phyloP scores from a whole-genome alignment of 64 coral and sea anemone genomes.

The Montipora sp. region DNA sequence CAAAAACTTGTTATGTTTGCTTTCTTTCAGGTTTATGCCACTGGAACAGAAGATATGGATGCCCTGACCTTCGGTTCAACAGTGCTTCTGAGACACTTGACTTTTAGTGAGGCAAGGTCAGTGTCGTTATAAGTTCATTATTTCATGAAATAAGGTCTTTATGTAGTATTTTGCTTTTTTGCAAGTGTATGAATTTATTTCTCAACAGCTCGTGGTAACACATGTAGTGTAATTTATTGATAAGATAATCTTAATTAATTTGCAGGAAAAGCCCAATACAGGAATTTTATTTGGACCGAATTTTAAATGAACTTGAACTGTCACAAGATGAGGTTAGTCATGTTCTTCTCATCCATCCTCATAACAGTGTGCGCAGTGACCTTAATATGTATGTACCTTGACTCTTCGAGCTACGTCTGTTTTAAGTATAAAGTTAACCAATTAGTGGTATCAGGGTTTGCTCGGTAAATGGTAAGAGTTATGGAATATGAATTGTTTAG shows the following conservation, averaged over 20 bases:
- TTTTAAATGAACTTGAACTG: constrained; percentile 81
- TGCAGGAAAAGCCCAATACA: constrained; percentile 94
- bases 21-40: constrained; percentile 89
- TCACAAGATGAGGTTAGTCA: constrained; percentile 87
- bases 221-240: too few relatives aligned
- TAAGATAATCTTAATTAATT: background rate
- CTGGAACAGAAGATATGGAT: constrained; percentile 99
- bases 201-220: background rate
- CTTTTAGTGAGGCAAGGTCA: constrained; percentile 98
- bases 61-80: constrained; percentile 93
- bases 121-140: background rate
- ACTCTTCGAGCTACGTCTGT: too few relatives aligned
- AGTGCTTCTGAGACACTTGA: constrained; percentile 87
- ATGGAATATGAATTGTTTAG: too few relatives aligned
- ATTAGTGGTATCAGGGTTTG: too few relatives aligned
- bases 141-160: too few relatives aligned
- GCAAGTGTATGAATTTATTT: background rate
- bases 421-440: too few relatives aligned
- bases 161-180: too few relatives aligned
- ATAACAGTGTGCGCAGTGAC: too few relatives aligned
- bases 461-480: too few relatives aligned
- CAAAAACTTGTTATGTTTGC: background rate
- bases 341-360: background rate
- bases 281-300: constrained; percentile 85
- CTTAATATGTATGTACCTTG: too few relatives aligned